Base-by-base conservation (phyloP, 2,888 invertebrate genomes). In the Meiosimyza platycephala region DNA sequence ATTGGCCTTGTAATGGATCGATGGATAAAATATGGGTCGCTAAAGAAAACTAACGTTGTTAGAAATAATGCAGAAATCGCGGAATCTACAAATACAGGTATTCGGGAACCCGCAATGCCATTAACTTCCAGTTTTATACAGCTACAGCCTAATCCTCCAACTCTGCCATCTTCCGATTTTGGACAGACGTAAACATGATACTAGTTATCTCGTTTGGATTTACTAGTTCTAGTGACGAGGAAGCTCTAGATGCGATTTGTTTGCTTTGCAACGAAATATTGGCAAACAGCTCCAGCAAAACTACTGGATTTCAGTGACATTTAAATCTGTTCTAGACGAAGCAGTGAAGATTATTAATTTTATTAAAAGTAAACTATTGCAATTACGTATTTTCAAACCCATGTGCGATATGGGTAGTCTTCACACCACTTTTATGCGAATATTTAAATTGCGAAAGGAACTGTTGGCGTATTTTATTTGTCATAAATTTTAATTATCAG, bases 171-270 rank as follows among this genome's bases (percentile, higher is more conserved):
- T 60, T 60, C 28, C 60, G 4, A 60, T 60, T 60, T 28, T 22
- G 6, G 33, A 60, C 60, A 60, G 4, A 28, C 60, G 60, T 60
- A 60, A 28, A 60, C 47, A 60, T 60, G 60, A 60, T 60, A 60
- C 60, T 60, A 60, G 60, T 60, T 60, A 60, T 9, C 60, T 60
- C 60, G 60, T 60, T 60, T 60, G 60, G 60, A 28, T 91, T 70
- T 70, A 60, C 28, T 6, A 70, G 70, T 70, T 60, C 70, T 70
- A 51, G 62, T 60, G 70, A 70, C 62, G 62, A 60, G 50, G 60
- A 63, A 48, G 72, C 69, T 72, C 69, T 52, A 69, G 69, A 72
- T 72, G 68, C 68, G 69, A 63, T 68, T 68, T 69, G 69, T 63
- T 72, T 72, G 55, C 64, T 64, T 64, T 64, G 64, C 50, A 48